phyloP scores from a whole-genome alignment of 2,113 vertebrate genomes.

The Malaclemys terrapin region DNA sequence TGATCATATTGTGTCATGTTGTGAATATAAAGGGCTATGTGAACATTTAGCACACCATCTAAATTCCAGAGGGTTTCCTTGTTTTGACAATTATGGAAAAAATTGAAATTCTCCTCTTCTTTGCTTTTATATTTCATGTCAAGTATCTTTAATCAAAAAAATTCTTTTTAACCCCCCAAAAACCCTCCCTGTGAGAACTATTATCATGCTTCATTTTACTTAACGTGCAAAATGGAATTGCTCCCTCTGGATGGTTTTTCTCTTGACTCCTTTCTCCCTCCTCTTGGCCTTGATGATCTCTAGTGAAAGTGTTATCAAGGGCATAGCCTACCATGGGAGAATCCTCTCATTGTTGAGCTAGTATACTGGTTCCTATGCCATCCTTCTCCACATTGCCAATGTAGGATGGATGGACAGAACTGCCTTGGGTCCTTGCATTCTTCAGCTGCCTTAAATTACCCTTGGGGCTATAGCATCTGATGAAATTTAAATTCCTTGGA shows the following conservation, averaged over 20 bases:
- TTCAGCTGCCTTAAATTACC: background rate
- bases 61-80: background rate
- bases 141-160: background rate
- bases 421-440: background rate
- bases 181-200: background rate
- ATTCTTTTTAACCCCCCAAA: too few species aligned
- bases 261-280: background rate
- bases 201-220: background rate
- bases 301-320: background rate
- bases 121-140: background rate
- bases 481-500: background rate
- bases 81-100: background rate
- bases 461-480: background rate
- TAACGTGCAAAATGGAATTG: background rate
- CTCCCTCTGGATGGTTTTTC: background rate
- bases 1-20: background rate
- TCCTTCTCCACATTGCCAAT: background rate
- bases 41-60: background rate
- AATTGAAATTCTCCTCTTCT: background rate
- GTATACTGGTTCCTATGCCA: background rate
- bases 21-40: background rate
- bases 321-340: background rate
- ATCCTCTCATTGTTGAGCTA: background rate
- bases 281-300: background rate
- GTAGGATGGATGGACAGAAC: background rate